These are phyloP conservation scores for Proisotoma minuta DNA, from an alignment of 2,888 invertebrate species.

Conservation along the genomic window DNA sequence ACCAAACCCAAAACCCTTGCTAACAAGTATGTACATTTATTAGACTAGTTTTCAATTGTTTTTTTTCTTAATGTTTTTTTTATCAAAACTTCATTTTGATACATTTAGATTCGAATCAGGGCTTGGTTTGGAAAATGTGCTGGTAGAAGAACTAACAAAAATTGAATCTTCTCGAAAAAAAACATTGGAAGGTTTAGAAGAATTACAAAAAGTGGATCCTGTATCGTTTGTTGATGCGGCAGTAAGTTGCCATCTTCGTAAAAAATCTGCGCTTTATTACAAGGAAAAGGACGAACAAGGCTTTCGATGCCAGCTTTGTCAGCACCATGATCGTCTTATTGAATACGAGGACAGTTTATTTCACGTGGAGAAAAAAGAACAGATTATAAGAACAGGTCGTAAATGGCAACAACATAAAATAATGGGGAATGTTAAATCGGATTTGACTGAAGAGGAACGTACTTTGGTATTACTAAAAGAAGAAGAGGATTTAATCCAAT, in stretches of 20 bases:
- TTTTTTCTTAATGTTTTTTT: background rate
- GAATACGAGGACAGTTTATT: conserved; percentile 55
- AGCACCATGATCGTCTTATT: conserved; percentile 51
- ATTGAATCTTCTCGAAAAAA: conserved; percentile 50
- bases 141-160: conserved; percentile 50
- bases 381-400: conserved; percentile 42
- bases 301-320: conserved; percentile 51
- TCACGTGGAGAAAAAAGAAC: conserved; percentile 52
- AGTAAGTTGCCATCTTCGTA: conserved; percentile 59
- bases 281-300: conserved; percentile 19
- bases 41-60: background rate
- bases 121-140: conserved; percentile 50
- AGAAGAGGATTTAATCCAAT: conserved; percentile 48
- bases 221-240: conserved; percentile 54
- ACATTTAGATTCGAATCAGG: conserved; percentile 49
- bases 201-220: conserved; percentile 49
- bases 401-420: conserved; percentile 41
- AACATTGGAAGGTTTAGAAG: conserved; percentile 50
- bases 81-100: background rate
- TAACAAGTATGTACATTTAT: conserved; percentile 30
- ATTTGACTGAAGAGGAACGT: conserved; percentile 36
- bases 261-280: conserved; percentile 25
- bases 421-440: conserved; percentile 22
- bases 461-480: conserved; percentile 37
- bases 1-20: conserved; percentile 22